Evolutionary conservation across 1,140 invertebrate species (phyloP).

Genomic region (Ceratosolen solmsi): DNA sequence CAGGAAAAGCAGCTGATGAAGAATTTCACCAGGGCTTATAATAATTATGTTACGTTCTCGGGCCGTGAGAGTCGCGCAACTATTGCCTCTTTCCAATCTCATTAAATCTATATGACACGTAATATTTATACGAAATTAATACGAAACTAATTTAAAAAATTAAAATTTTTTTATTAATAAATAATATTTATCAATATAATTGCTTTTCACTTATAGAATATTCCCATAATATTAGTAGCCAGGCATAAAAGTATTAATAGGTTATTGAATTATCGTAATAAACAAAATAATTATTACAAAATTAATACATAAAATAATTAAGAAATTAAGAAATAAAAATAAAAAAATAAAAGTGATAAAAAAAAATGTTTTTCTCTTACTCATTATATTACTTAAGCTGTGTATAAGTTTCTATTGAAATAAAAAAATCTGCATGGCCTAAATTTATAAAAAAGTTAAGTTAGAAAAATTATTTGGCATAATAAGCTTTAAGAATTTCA

Average conservation of each 20-base stretch:
- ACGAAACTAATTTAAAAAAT: not conserved
- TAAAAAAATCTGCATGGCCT: no score
- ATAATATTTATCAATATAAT: not conserved
- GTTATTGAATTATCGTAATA: not conserved
- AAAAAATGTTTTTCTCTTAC: no score
- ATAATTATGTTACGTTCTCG: not conserved
- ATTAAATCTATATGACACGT: not conserved
- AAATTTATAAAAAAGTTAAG: no score
- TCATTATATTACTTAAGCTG: no score
- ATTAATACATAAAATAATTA: no score
- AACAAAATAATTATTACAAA: no score
- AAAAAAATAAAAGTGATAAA: no score
- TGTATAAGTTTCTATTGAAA: no score
- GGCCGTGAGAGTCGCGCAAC: constrained; percentile 17
- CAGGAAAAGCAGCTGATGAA: constrained; percentile 5
- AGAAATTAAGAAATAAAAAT: no score
- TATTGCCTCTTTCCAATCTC: not conserved
- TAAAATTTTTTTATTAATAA: not conserved
- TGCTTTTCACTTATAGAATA: not conserved
- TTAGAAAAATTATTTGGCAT: no score
- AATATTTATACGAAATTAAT: not conserved
- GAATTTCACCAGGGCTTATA: constrained; percentile 34
- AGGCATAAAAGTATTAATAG: not conserved
- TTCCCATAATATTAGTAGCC: not conserved
- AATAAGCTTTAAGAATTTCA: no score